phyloP scores from a whole-genome alignment of 2,113 vertebrate genomes.

The Spheniscus mendiculus region DNA sequence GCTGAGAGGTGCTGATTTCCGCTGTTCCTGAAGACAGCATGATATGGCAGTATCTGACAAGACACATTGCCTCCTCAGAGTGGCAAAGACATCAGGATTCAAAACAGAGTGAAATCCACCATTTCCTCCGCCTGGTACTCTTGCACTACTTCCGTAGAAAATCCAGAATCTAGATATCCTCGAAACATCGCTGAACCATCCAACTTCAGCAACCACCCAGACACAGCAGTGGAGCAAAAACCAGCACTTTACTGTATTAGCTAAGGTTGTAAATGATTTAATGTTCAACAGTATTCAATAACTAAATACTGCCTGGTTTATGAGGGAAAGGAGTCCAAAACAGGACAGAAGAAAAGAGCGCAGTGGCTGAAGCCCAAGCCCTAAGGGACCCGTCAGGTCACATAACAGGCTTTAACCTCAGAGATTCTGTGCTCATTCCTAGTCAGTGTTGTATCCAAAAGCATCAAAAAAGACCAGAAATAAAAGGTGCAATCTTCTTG shows the following conservation, averaged over 20 bases:
- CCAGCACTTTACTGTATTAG: neutral
- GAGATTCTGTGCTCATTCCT: neutral
- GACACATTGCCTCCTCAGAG: too few relatives aligned
- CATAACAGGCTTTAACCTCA: neutral
- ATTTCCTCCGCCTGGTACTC: neutral
- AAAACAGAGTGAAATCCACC: neutral
- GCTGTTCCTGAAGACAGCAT: fast-evolving
- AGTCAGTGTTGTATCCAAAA: too few relatives aligned
- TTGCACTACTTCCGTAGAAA: neutral
- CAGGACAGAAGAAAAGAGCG: neutral
- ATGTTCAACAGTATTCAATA: fast-evolving
- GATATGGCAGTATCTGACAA: neutral
- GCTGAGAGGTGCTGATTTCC: neutral
- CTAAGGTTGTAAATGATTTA: neutral
- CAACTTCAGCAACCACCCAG: neutral
- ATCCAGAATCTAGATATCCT: neutral
- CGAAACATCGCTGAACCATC: fast-evolving
- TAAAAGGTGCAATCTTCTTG: neutral
- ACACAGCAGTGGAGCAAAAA: neutral
- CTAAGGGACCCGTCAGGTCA: neutral
- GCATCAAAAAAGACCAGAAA: neutral
- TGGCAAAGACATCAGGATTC: neutral
- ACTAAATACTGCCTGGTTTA: fast-evolving
- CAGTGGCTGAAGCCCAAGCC: neutral
- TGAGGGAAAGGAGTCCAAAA: neutral